Conservation (phyloP, 2,888 invertebrate species). For the Limenitis camilla region DNA sequence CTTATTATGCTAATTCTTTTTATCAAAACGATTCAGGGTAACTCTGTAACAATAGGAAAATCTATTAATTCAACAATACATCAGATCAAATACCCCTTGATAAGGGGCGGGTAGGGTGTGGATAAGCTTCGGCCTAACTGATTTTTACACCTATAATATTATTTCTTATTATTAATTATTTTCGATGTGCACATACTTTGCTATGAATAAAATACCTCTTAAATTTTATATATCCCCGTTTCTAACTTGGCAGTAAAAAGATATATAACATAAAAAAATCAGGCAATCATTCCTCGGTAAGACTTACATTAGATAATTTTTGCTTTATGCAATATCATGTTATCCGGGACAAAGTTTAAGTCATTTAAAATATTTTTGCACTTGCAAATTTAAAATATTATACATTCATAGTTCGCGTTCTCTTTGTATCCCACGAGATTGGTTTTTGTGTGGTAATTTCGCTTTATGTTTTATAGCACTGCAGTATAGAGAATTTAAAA, state of each 20-base stretch:
- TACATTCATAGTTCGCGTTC: conserved; percentile 14
- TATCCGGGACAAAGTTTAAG: background rate
- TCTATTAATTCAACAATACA: conserved; percentile 10
- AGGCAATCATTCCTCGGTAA: no score
- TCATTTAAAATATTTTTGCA: conserved; percentile 4
- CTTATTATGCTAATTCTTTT: no score
- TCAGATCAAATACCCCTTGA: conserved; percentile 7
- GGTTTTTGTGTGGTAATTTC: conserved; percentile 20
- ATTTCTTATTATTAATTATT: no score
- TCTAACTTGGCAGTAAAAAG: no score
- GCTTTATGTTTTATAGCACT: conserved; percentile 20
- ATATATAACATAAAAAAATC: no score
- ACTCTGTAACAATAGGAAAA: no score
- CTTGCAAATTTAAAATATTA: conserved; percentile 15
- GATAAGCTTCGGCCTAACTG: conserved; percentile 1
- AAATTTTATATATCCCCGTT: no score
- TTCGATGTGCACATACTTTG: no score
- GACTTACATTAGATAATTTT: background rate
- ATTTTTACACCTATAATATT: no score
- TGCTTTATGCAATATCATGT: background rate
- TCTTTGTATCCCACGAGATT: conserved; percentile 20
- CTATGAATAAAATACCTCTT: no score
- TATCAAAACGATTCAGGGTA: no score
- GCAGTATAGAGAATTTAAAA: conserved; percentile 12
- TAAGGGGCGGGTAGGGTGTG: conserved; percentile 4